phyloP scores from a whole-genome alignment of 2,888 invertebrate species.

The Morpho helenor region DNA sequence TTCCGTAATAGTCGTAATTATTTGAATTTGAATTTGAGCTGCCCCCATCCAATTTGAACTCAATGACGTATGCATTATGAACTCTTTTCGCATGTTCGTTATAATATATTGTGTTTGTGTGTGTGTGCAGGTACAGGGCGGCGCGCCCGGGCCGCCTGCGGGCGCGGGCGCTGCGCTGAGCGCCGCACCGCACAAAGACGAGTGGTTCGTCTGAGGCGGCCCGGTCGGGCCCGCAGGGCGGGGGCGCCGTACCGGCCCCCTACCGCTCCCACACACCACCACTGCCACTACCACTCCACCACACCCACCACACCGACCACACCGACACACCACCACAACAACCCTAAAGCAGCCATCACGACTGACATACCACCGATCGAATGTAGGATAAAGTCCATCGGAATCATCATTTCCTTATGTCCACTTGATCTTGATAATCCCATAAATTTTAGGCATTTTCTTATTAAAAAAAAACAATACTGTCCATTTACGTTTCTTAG shows the following conservation, averaged over 20 bases:
- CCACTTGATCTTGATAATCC: no score
- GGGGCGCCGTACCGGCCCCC: slow-evolving; percentile 64
- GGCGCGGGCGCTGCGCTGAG: slow-evolving; percentile 94
- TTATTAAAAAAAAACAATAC: no score
- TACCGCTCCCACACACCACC: slow-evolving; percentile 28
- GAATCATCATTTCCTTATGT: no score
- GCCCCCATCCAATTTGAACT: no score
- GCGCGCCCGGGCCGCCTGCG: slow-evolving; percentile 95
- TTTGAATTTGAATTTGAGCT: no score
- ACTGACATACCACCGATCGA: background rate
- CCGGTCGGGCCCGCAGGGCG: slow-evolving; percentile 65
- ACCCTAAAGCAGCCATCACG: background rate
- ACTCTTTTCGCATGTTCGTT: no score
- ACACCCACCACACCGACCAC: background rate
- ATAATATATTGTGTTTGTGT: background rate
- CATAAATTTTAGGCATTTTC: no score
- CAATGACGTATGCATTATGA: no score
- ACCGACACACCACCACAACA: background rate
- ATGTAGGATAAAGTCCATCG: no score
- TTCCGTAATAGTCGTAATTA: no score
- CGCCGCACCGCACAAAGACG: slow-evolving; percentile 91
- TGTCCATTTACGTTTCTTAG: no score
- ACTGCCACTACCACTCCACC: slow-evolving; percentile 7
- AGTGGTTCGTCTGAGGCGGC: slow-evolving; percentile 90
- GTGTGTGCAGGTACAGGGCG: slow-evolving; percentile 55